A percentile compares a stretch with the other conserved stretches of the same genome.
Evolutionary conservation across 2,888 invertebrate genomes (phyloP).

Genomic region (Anoncus sp.): DNA sequence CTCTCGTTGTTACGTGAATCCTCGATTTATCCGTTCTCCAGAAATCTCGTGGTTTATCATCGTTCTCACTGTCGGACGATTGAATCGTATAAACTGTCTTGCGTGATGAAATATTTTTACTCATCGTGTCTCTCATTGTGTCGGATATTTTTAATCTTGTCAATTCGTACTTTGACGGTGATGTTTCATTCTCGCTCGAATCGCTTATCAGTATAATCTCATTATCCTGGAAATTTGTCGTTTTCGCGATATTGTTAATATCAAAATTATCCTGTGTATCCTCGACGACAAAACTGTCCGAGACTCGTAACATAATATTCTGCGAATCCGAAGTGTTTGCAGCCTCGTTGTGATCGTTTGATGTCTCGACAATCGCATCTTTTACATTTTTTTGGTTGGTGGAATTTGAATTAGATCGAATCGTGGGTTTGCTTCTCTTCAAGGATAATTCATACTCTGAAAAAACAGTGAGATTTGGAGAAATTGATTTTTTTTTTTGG

Average conservation of each 20-base stretch:
- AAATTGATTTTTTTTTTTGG: no score
- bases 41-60: constrained; percentile 13
- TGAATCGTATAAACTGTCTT: constrained; percentile 52
- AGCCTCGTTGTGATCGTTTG: not conserved
- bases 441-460: constrained; percentile 57
- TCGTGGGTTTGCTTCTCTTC: constrained; percentile 26
- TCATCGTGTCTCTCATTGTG: not conserved
- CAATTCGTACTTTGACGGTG: not conserved
- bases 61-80: constrained; percentile 66
- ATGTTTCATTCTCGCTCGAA: constrained; percentile 71
- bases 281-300: constrained; percentile 66
- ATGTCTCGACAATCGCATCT: no score
- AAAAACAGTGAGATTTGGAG: not conserved
- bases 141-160: constrained; percentile 3
- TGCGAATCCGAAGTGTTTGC: constrained; percentile 63
- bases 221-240: constrained; percentile 8
- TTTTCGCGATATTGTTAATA: not conserved
- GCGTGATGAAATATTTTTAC: constrained; percentile 16
- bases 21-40: constrained; percentile 34
- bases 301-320: constrained; percentile 68
- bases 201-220: constrained; percentile 78
- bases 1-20: constrained; percentile 41
- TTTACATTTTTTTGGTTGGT: not conserved
- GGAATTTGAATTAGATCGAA: not conserved
- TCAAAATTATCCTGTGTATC: constrained; percentile 59